Conservation (phyloP, 2,113 vertebrate genomes). For the Myrmecobius fasciatus region DNA sequence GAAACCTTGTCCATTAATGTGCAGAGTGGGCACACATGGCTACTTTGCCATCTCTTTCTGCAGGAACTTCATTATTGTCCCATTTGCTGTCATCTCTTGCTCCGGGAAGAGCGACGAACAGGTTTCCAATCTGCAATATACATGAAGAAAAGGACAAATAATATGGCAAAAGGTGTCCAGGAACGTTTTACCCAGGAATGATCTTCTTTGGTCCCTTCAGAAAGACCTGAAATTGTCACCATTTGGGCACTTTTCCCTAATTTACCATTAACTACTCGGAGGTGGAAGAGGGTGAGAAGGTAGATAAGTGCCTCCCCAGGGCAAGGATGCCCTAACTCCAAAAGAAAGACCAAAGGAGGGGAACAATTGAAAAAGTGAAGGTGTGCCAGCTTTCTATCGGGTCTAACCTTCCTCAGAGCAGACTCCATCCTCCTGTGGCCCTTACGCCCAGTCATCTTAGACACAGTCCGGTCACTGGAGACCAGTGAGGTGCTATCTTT, state of each 20-base stretch:
- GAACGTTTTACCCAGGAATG: neutral
- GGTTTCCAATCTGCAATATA: neutral
- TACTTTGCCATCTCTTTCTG: neutral
- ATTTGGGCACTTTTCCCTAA: neutral
- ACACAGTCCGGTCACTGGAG: neutral
- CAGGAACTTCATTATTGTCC: neutral
- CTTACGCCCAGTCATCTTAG: neutral
- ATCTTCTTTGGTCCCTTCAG: neutral
- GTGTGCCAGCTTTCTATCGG: neutral
- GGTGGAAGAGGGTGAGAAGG: neutral
- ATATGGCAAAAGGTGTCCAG: neutral
- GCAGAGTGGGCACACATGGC: neutral
- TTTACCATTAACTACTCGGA: neutral
- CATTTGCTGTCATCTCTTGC: neutral
- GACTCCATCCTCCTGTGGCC: neutral
- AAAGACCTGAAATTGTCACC: neutral
- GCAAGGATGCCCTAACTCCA: neutral
- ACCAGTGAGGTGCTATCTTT: neutral
- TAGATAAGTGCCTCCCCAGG: too few relatives aligned
- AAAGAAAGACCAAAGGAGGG: neutral
- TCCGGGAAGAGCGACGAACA: neutral
- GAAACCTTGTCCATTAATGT: neutral
- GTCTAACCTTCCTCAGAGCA: neutral
- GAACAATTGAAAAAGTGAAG: neutral
- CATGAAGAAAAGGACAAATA: neutral